Percentiles rank a stretch among this genome's conserved stretches.
These are phyloP conservation scores for Craseonycteris thonglongyai DNA, from an alignment of 2,113 vertebrate species.

Conservation along the genomic window DNA sequence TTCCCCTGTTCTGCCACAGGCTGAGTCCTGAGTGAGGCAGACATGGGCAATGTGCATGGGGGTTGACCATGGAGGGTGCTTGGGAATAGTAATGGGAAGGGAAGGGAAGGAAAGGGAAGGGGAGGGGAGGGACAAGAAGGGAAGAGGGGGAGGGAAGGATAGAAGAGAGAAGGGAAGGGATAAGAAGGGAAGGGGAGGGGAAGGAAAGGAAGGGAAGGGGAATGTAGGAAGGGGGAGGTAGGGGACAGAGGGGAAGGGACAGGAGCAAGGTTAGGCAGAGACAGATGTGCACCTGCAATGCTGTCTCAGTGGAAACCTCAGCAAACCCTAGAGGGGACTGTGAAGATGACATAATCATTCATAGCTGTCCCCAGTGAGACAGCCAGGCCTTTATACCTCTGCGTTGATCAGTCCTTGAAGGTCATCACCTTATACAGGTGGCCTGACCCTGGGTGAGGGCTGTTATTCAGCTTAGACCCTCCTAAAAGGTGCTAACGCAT, in stretches of 20 bases:
- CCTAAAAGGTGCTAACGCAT: not conserved
- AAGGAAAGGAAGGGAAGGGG: too few relatives aligned
- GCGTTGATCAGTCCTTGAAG: not conserved
- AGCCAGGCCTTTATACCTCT: not conserved
- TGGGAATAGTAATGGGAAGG: too few relatives aligned
- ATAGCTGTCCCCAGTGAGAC: not conserved
- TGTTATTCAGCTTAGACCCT: not conserved
- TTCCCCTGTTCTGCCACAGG: not conserved
- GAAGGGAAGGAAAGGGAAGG: too few relatives aligned
- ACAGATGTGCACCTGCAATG: not conserved
- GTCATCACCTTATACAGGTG: not conserved
- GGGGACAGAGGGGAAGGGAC: not conserved
- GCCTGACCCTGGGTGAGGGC: not conserved
- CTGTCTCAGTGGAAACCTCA: not conserved
- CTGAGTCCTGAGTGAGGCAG: not conserved
- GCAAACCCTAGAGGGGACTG: not conserved
- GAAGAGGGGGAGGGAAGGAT: too few relatives aligned
- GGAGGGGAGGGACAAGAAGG: too few relatives aligned
- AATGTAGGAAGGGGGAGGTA: too few relatives aligned
- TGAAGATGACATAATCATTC: not conserved
- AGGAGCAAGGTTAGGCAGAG: not conserved
- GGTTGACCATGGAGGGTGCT: not conserved
- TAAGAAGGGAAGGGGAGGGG: too few relatives aligned
- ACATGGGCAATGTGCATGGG: not conserved
- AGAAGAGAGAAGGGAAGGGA: too few relatives aligned